Evolutionary conservation across 1,140 invertebrate species (phyloP), one percentile per base, ranked within the genome.

Genomic region (Hypsibius dujardini): DNA sequence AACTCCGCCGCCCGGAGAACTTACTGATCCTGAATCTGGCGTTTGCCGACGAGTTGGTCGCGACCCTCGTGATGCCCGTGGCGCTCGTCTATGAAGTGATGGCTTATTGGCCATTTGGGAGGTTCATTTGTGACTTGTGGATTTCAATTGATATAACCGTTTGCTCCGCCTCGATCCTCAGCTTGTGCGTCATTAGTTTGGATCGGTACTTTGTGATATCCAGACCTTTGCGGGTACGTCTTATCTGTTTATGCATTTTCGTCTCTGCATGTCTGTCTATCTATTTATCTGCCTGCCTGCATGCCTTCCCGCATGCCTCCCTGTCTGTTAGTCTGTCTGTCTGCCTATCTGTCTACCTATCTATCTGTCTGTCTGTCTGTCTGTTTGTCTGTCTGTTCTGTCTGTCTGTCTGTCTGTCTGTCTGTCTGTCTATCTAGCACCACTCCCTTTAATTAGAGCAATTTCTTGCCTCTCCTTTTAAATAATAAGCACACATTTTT

Each of bases 11-110:
- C 71, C 90, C 94, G 73, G 96, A 92, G 59, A 96, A 96, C 80
- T 85, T 92, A 76, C 95, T 95, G 81, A 95, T 97, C 76, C 86
- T 93, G 47, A 94, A 90, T 46, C 82, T 96, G 73, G 93, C 92
- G 0, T 87, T 93, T 1, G 90, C 92, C 47, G 93, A 96, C 80
- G 83, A 95, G 46, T 82, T 94, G 76, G 89, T 96, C 7, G 92
- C 92, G 0, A 79, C 93, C 1, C 88, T 88, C 15, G 90, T 95
- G n/a, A 81, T 94, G 70, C 90, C 90, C 12, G 42, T 67, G 3
- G 62, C 62, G 12, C 3, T 42, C 12, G 42, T 67, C 42, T 67
- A 67, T 42, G 62, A 67, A 42, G 62, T 67, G 12, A 3, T 45
- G 62, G 62, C 12, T 12, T 67, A 67, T 45, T 93, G 90, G 90